Base-by-base conservation (phyloP, 2,113 vertebrate genomes). In the Hoplias malabaricus region DNA sequence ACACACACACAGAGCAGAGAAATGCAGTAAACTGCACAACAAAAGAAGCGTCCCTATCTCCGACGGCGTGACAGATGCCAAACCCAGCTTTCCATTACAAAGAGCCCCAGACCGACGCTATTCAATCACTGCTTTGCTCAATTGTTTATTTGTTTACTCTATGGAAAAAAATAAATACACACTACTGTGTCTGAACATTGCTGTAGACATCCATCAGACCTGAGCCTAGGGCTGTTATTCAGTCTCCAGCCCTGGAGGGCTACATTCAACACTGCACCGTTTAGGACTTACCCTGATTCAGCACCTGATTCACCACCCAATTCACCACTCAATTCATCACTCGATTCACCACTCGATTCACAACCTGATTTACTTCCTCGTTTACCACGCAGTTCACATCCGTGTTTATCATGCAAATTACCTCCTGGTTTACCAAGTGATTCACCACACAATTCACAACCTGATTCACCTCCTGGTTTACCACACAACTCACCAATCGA, bases 1-100 rank as follows among this genome's bases (percentile, higher is more conserved):
- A n/a, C n/a, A n/a, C n/a, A 9, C 19, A 53, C 21, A 23, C 48
- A 53, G n/a, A n/a, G n/a, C 19, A 53, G 48, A 53, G 23, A 21
- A 2, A 16, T 23, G 42, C 6, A 53, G 48, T 53, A 21, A 53
- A 53, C 21, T 21, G 48, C 48, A 23, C 48, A 53, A 53, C 48
- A 53, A 53, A 69, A 27, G 46, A 36, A 66, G 31, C 5, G 38
- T 77, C 54, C 34, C 21, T 43, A 53, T 21, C 29, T 50, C 40
- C 42, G 50, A 34, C 53, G 36, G 13, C 50, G 59, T 42, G 38
- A 50, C 65, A 77, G 75, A 77, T 43, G 13, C 50, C 48, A 27
- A 42, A 43, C n/a, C 38, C 65, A 8, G 8, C 27, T 42, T 76
- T 76, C 62, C 62, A 66, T 75, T 75, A 75, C 61, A 75, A 66